Evolutionary conservation across 37 sponge, comb jelly and placozoan genomes (phyloP).

Genomic region (Haliclona indistincta): DNA sequence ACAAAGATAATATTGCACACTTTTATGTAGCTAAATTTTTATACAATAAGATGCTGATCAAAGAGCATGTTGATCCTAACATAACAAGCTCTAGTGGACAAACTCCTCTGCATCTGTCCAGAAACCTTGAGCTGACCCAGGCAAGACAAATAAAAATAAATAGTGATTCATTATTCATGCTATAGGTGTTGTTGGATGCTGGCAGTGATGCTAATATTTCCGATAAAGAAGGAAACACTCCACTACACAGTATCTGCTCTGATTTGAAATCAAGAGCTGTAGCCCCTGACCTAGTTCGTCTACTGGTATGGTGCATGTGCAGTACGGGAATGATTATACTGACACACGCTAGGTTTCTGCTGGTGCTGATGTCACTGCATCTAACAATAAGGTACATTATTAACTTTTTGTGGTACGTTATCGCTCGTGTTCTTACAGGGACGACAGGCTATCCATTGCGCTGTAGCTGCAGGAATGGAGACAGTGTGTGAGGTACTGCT

Average conservation of each 20-base stretch:
- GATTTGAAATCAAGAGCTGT: neutral
- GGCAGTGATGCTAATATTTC: constrained; percentile 47
- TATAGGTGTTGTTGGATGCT: constrained; percentile 49
- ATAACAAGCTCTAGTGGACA: constrained; percentile 32
- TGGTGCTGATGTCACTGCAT: no score
- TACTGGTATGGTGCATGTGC: neutral
- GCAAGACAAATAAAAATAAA: constrained; percentile 6
- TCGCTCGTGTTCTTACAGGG: constrained; percentile 24
- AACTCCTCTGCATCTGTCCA: constrained; percentile 53
- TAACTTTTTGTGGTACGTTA: no score
- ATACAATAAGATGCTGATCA: constrained; percentile 23
- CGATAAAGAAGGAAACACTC: constrained; percentile 66
- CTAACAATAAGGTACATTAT: no score
- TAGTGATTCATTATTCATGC: neutral
- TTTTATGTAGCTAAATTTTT: neutral
- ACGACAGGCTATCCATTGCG: constrained; percentile 57
- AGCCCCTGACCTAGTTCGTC: neutral
- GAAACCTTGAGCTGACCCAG: constrained; percentile 24
- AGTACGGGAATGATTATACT: no score
- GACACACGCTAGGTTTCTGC: no score
- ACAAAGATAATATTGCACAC: neutral
- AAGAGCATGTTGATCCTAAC: constrained; percentile 23
- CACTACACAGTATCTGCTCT: constrained; percentile 62
- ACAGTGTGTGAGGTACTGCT: constrained; percentile 20
- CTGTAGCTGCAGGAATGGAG: constrained; percentile 38